These are phyloP conservation scores for Toxostoma redivivum DNA, from an alignment of 2,113 vertebrate species.

Conservation along the genomic window DNA sequence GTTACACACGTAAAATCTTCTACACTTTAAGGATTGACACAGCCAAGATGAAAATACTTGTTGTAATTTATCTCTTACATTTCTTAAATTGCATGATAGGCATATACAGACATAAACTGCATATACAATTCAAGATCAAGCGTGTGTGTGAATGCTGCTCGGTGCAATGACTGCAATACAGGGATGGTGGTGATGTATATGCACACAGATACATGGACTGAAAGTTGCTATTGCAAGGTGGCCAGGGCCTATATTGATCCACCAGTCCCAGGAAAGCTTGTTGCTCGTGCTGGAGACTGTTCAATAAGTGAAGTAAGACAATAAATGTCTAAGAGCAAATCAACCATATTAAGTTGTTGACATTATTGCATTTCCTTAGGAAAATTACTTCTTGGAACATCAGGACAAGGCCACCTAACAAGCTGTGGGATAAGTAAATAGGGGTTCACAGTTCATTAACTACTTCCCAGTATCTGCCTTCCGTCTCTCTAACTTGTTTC, in stretches of 20 bases:
- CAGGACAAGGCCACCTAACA: background rate
- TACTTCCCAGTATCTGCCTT: background rate
- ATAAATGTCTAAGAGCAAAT: background rate
- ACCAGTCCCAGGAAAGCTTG: background rate
- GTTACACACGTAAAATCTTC: background rate
- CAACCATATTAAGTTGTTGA: background rate
- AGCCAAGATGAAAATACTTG: background rate
- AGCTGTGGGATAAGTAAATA: background rate
- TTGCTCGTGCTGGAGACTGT: background rate
- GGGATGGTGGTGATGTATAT: rapidly evolving
- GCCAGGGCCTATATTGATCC: background rate
- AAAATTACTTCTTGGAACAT: background rate
- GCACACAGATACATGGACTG: rapidly evolving
- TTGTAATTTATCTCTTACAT: background rate
- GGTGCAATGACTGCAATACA: rapidly evolving
- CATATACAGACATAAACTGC: background rate
- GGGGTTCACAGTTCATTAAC: background rate
- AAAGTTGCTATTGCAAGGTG: background rate
- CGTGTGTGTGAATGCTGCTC: background rate
- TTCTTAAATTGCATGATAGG: background rate
- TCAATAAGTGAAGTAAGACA: background rate
- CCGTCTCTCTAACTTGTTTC: background rate
- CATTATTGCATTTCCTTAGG: background rate
- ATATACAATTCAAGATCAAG: background rate
- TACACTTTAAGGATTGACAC: background rate